Conservation (phyloP, 2,888 invertebrate genomes). For the Halictus ligatus region DNA sequence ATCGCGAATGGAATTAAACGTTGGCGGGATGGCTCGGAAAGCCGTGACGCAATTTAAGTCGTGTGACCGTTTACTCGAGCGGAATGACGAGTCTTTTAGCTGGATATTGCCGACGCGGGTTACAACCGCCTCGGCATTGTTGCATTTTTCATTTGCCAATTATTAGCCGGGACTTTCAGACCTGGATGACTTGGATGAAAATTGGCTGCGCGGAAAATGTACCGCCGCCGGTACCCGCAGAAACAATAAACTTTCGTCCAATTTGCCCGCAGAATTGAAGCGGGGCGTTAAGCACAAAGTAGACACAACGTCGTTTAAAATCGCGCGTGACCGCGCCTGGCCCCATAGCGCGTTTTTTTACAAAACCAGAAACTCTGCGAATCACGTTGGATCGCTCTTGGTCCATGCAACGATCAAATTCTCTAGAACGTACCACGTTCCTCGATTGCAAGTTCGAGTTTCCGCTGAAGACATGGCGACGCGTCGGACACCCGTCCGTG, state of each 20-base stretch:
- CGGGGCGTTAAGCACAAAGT: constrained; percentile 4
- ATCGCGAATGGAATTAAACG: constrained; percentile 71
- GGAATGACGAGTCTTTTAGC: constrained; percentile 68
- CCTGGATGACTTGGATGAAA: constrained; percentile 34
- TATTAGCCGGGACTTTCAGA: constrained; percentile 50
- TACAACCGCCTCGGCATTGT: constrained; percentile 56
- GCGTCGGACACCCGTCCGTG: too few species aligned
- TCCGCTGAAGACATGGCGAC: background rate
- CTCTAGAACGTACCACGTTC: background rate
- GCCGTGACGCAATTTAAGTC: constrained; percentile 69
- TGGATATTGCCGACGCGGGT: constrained; percentile 61
- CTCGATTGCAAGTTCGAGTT: background rate
- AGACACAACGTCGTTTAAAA: constrained; percentile 9
- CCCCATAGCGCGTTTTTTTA: background rate
- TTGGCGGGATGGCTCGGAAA: constrained; percentile 62
- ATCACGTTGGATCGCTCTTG: background rate
- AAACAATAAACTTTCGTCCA: constrained; percentile 40
- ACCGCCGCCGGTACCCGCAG: background rate
- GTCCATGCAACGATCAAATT: background rate
- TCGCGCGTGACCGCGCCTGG: background rate
- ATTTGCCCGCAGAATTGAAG: constrained; percentile 38
- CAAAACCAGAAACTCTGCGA: background rate
- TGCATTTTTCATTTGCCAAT: constrained; percentile 64
- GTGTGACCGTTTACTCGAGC: constrained; percentile 62
- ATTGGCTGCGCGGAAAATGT: constrained; percentile 32